Evolutionary conservation across 2,888 invertebrate genomes (phyloP).

Genomic region (Pyralis farinalis): DNA sequence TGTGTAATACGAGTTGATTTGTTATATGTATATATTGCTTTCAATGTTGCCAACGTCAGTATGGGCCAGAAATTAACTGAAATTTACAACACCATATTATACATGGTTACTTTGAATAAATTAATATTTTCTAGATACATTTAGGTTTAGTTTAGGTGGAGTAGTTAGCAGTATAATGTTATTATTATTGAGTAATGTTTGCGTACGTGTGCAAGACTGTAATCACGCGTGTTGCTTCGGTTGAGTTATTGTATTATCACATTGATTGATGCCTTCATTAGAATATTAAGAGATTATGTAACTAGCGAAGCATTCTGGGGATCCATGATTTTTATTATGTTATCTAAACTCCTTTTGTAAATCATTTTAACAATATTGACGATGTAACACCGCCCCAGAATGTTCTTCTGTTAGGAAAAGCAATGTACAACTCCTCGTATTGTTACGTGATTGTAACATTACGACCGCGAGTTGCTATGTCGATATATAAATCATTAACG

Average conservation of each 20-base stretch:
- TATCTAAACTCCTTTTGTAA: constrained; percentile 14
- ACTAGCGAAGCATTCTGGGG: constrained; percentile 32
- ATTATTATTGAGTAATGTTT: constrained; percentile 47
- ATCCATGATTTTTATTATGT: constrained; percentile 22
- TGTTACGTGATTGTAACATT: constrained; percentile 40
- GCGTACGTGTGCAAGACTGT: constrained; percentile 50
- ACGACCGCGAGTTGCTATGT: constrained; percentile 31
- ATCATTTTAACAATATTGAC: constrained; percentile 22
- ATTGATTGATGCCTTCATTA: constrained; percentile 69
- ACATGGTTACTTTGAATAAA: constrained; percentile 26
- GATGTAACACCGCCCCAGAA: constrained; percentile 14
- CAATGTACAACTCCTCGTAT: constrained; percentile 29
- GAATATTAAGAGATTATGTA: constrained; percentile 35
- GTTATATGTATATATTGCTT: constrained; percentile 77
- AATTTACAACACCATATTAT: constrained; percentile 28
- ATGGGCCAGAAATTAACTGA: constrained; percentile 39
- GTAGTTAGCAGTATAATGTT: constrained; percentile 48
- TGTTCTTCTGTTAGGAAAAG: constrained; percentile 16
- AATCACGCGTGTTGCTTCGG: constrained; percentile 54
- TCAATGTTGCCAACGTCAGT: constrained; percentile 30
- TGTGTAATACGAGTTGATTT: constrained; percentile 37
- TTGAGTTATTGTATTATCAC: constrained; percentile 48
- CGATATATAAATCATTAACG: constrained; percentile 41
- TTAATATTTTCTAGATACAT: constrained; percentile 47
- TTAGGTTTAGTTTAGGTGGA: constrained; percentile 69